These are phyloP conservation scores for Zaprionus nigranus DNA, from an alignment of 1,140 invertebrate genomes.

Conservation along the genomic window DNA sequence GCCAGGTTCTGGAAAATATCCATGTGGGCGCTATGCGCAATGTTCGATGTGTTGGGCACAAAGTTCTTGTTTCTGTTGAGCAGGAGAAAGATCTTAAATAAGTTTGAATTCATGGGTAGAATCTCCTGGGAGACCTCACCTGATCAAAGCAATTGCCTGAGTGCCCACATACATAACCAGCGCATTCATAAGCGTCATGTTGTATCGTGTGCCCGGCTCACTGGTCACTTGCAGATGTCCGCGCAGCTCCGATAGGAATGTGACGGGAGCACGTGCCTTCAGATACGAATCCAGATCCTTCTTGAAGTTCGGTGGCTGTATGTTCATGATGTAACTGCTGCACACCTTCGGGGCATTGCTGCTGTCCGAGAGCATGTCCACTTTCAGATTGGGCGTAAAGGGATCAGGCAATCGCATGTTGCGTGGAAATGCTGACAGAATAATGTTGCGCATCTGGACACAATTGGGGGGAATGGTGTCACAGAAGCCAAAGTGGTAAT, in stretches of 20 bases:
- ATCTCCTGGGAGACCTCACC: conserved; percentile 41
- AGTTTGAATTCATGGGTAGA: not conserved
- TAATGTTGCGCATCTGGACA: conserved; percentile 99
- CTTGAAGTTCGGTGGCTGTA: conserved; percentile 94
- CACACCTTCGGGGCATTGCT: conserved; percentile 93
- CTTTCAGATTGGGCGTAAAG: conserved; percentile 98
- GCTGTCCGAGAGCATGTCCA: conserved; percentile 96
- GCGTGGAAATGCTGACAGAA: conserved; percentile 98
- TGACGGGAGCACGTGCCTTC: conserved; percentile 96
- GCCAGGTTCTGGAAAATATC: conserved; percentile 99
- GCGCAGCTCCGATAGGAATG: conserved; percentile 96
- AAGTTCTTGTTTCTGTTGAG: conserved; percentile 90
- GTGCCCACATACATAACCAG: conserved; percentile 98
- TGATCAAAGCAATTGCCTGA: conserved; percentile 95
- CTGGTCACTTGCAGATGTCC: conserved; percentile 94
- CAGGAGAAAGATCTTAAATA: not conserved
- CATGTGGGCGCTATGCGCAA: conserved; percentile 99
- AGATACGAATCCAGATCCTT: conserved; percentile 98
- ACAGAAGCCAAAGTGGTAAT: conserved; percentile 99
- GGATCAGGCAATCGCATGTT: conserved; percentile 99
- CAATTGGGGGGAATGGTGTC: conserved; percentile 99
- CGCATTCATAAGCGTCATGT: conserved; percentile 98
- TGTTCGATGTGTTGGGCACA: conserved; percentile 97
- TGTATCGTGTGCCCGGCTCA: conserved; percentile 96
- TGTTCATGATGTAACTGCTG: conserved; percentile 94